Evolutionary conservation across 2,888 invertebrate species (phyloP), one percentile per base, ranked within the genome.

Genomic region (Drosophila nr. fundita): DNA sequence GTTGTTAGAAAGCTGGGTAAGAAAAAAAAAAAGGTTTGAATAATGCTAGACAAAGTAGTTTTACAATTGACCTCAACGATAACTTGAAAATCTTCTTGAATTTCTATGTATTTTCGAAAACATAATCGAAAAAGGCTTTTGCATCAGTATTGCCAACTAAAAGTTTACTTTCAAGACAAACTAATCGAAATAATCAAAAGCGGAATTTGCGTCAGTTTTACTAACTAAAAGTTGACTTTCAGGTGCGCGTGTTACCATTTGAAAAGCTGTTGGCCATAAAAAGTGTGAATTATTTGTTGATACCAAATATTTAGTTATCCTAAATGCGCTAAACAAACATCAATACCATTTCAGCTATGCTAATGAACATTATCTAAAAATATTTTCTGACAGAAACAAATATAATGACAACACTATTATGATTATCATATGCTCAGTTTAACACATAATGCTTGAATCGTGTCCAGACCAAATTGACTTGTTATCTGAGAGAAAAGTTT

Each of bases 401-500:
- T 13, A 27, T 36, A 45, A 42, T 18, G 40, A 68, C 58, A 60
- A 48, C 49, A 59, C 30, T 57, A 64, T 62, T 73, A 65, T 63
- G 54, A 52, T 60, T 59, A 68, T 78, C 62, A 32, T 49, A 40
- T 55, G 60, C 48, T 42, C 54, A 34, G 48, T 32, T 63, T 60
- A 59, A 71, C 66, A 63, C 77, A 67, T 76, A 52, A 42, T 67
- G 57, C n/a, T 42, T 63, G 57, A 34, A 61, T 76, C 58, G 72
- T 64, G 61, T 58, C 40, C 57, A 67, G 75, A 63, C 58, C 67
- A 67, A 78, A 78, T 78, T 75, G 70, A 77, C 49, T 78, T 75
- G 79, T 75, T 77, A 76, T 79, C 80, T 67, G n/a, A 15, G 27
- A 13, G 24, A 73, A 63, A 52, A 73, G 80, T 80, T 79, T 74